Base-by-base conservation (phyloP, 2,113 vertebrate species). In the Ceratotherium simum region DNA sequence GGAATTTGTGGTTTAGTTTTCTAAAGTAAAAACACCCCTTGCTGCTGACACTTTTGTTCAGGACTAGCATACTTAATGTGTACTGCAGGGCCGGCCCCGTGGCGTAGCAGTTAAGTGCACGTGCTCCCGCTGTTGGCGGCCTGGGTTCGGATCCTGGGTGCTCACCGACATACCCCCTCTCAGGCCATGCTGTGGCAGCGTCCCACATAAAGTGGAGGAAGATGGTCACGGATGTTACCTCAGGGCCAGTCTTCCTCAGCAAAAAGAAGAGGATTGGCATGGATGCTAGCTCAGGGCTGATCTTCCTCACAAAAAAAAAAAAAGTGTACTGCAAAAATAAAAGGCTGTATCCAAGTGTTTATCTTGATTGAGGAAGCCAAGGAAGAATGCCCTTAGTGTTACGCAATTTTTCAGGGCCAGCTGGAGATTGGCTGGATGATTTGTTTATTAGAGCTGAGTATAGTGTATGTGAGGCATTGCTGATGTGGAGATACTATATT, bases 11-110 rank as follows among this genome's bases (percentile, higher is more conserved):
- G 80, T 80, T 31, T 85, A 27, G 51, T 85, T 94, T 86, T 76
- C 39, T 91, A 60, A 81, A 95, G 33, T 95, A 80, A 81, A 96
- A 76, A 62, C 27, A 76, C 17, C 36, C 72, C 79, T 97, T 72
- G 36, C 33, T 85, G 48, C 69, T 90, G 51, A 76, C 58, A 48
- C 25, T 75, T 81, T 13, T 73, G 67, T 90, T 92, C n/a, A 73
- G 72, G 31, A 83, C 67, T 85, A 39, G 67, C 69, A 48, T 25
- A 62, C 31, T 87, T 42, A 46, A 87, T 83, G 48, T 54, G 8
- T 27, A 69, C 2, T 78, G 21, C 4, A 83, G 42, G 42, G 42
- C 5, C 42, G 42, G 42, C 42, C 42, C 42, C 42, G 42, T 42
- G 42, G 42, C 42, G 5, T 42, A 42, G 42, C 42, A 42, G 42